These are phyloP conservation scores for Plagiodera versicolora DNA, from an alignment of 2,888 invertebrate species.

Conservation along the genomic window DNA sequence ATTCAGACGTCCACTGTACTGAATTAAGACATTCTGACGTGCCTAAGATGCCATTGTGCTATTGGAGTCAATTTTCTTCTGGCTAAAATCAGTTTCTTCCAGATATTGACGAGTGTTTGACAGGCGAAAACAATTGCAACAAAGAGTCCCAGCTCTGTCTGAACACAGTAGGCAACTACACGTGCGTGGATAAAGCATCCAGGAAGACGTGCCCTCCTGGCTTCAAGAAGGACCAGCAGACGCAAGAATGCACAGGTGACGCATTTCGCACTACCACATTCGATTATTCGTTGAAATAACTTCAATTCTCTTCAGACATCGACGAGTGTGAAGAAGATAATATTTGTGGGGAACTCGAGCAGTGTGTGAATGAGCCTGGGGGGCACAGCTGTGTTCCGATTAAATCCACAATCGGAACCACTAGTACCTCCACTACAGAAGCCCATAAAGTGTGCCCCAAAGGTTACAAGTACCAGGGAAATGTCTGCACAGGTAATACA, in stretches of 20 bases:
- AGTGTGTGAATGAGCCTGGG: constrained; percentile 70
- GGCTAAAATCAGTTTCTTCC: too few species aligned
- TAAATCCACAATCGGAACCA: constrained; percentile 19
- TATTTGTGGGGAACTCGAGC: constrained; percentile 61
- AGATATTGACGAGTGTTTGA: constrained; percentile 77
- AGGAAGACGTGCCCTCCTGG: constrained; percentile 65
- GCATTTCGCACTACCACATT: neutral
- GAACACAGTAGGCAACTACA: constrained; percentile 71
- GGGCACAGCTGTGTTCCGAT: constrained; percentile 64
- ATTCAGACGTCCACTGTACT: too few species aligned
- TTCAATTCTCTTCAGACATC: constrained; percentile 62
- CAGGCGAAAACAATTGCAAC: constrained; percentile 67
- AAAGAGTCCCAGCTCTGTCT: constrained; percentile 68
- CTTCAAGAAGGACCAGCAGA: constrained; percentile 61
- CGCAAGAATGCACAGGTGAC: constrained; percentile 63
- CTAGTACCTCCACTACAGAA: constrained; percentile 18
- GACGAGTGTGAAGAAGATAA: constrained; percentile 72
- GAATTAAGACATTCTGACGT: too few species aligned
- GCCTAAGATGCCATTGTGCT: too few species aligned
- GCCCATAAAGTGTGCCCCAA: constrained; percentile 34
- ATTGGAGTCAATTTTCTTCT: too few species aligned
- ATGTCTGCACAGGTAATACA: constrained; percentile 38
- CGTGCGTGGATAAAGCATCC: constrained; percentile 68
- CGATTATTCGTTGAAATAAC: neutral
- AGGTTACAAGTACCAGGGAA: constrained; percentile 33